These are phyloP conservation scores for Sebastes kiyomatsui DNA, from an alignment of 2,797 vertebrate genomes.

Conservation along the genomic window DNA sequence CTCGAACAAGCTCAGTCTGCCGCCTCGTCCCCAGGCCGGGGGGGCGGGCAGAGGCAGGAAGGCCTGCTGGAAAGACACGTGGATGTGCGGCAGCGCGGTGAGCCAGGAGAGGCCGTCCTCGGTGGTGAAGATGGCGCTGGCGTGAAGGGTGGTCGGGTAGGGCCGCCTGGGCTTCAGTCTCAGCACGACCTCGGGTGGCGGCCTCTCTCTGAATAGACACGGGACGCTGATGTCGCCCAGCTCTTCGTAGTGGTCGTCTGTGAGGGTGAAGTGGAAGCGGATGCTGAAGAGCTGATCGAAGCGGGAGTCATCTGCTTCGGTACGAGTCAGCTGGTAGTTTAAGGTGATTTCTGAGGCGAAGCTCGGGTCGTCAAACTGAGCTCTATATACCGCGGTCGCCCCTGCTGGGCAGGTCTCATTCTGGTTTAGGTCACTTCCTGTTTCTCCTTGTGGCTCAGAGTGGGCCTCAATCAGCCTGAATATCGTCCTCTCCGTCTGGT, in stretches of 20 bases:
- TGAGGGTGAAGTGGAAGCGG: slow-evolving; percentile 82
- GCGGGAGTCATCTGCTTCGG: background rate
- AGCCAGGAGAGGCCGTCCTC: slow-evolving; percentile 82
- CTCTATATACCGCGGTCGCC: slow-evolving; percentile 55
- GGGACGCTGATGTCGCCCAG: slow-evolving; percentile 82
- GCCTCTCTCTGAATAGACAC: slow-evolving; percentile 76
- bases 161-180: slow-evolving; percentile 81
- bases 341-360: slow-evolving; percentile 74
- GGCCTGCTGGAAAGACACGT: slow-evolving; percentile 81
- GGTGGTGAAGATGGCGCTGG: slow-evolving; percentile 83
- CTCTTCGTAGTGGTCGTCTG: slow-evolving; percentile 76
- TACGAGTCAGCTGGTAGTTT: slow-evolving; percentile 73
- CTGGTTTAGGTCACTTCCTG: accelerated
- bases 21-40: slow-evolving; percentile 16
- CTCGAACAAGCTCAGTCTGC: slow-evolving; percentile 75
- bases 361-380: slow-evolving; percentile 63
- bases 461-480: slow-evolving; percentile 68
- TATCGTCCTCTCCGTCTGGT: slow-evolving; percentile 60
- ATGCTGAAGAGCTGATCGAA: slow-evolving; percentile 84
- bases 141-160: slow-evolving; percentile 75
- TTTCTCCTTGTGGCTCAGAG: background rate
- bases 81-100: slow-evolving; percentile 78
- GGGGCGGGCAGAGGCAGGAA: slow-evolving; percentile 81
- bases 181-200: slow-evolving; percentile 72
- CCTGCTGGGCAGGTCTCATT: background rate